Conservation (phyloP, 30 jellyfish, hydroid and myxozoan genomes). For the Turritopsis rubra region DNA sequence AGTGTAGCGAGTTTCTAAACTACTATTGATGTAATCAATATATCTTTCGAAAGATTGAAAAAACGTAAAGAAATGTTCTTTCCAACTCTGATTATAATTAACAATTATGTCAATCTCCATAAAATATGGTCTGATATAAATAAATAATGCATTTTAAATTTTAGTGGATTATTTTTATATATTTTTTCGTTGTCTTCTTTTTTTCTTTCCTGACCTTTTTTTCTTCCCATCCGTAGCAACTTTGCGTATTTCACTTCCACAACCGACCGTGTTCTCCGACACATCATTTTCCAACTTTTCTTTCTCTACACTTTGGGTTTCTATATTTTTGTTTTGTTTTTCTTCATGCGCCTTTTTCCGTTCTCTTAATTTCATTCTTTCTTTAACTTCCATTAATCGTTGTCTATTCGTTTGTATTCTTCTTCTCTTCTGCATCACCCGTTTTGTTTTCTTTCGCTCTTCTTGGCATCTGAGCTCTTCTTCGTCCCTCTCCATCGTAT, state of each 20-base stretch:
- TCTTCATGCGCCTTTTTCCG: neutral
- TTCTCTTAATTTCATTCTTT: neutral
- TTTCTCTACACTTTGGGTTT: neutral
- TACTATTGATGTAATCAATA: too few relatives aligned
- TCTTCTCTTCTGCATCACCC: neutral
- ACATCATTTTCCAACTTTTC: neutral
- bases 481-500: neutral
- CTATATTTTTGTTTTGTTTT: too few relatives aligned
- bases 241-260: neutral
- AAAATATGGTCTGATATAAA: too few relatives aligned
- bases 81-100: neutral
- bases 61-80: neutral
- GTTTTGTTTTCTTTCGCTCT: neutral
- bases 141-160: too few relatives aligned
- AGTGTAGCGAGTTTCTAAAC: too few relatives aligned
- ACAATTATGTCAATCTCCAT: neutral
- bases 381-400: neutral
- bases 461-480: neutral
- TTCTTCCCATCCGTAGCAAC: neutral
- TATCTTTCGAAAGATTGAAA: too few relatives aligned
- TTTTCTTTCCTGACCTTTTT: neutral
- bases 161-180: too few relatives aligned
- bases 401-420: neutral
- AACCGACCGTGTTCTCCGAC: neutral
- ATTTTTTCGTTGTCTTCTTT: neutral